Evolutionary conservation across 1,140 invertebrate genomes (phyloP).

Genomic region (Diorhabda carinulata): DNA sequence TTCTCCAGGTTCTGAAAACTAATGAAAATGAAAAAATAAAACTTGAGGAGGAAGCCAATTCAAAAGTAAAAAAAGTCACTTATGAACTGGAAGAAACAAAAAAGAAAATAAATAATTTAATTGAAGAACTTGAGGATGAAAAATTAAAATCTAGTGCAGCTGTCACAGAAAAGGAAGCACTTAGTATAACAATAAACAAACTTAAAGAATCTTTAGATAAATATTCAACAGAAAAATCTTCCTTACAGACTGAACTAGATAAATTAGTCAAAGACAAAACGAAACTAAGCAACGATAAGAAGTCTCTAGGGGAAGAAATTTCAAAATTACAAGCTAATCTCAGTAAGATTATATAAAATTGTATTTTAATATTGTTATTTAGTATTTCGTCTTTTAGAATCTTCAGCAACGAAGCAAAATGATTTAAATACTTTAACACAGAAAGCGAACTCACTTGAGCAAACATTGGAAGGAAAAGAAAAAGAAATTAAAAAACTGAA

Average conservation of each 20-base stretch:
- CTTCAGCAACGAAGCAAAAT: conserved; percentile 49
- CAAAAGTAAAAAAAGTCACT: conserved; percentile 46
- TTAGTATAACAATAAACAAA: conserved; percentile 50
- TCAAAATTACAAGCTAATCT: conserved; percentile 53
- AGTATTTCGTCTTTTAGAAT: conserved; percentile 45
- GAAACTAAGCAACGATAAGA: conserved; percentile 53
- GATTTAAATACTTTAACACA: conserved; percentile 53
- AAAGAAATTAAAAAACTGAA: conserved; percentile 57
- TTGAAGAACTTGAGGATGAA: conserved; percentile 50
- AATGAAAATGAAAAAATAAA: conserved; percentile 55
- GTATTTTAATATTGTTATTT: conserved; percentile 10
- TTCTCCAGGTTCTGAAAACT: conserved; percentile 60
- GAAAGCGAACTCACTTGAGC: conserved; percentile 51
- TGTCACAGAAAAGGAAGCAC: conserved; percentile 51
- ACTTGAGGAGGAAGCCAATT: conserved; percentile 48
- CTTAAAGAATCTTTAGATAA: conserved; percentile 49
- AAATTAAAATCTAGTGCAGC: conserved; percentile 53
- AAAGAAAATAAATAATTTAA: conserved; percentile 31
- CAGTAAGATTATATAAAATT: conserved; percentile 22
- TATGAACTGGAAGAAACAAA: conserved; percentile 37
- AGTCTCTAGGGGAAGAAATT: conserved; percentile 56
- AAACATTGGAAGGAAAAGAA: conserved; percentile 45
- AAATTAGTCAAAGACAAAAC: conserved; percentile 50
- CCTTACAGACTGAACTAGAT: conserved; percentile 52
- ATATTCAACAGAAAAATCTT: conserved; percentile 50